phyloP scores from a whole-genome alignment of 2,113 vertebrate genomes.

The Leucoraja erinaceus region DNA sequence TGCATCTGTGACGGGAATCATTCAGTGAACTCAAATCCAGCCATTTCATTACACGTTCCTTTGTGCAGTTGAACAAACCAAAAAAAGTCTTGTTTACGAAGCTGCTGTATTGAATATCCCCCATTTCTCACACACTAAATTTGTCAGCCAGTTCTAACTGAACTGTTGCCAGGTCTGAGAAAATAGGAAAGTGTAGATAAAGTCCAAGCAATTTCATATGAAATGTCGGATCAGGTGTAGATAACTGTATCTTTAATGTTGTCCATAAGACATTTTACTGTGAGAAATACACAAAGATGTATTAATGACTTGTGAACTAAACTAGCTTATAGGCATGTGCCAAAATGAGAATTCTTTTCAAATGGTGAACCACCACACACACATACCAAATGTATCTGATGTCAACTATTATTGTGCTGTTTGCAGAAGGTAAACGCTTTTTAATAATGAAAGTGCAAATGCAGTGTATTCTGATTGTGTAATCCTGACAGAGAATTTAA shows the following conservation, averaged over 20 bases:
- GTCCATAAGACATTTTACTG: neutral
- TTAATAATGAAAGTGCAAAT: neutral
- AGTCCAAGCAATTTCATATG: neutral
- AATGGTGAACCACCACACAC: neutral
- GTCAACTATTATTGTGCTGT: neutral
- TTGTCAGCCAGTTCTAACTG: neutral
- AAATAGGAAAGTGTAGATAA: constrained; percentile 11
- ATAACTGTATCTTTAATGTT: neutral
- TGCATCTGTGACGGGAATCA: neutral
- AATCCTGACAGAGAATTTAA: neutral
- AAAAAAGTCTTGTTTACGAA: neutral
- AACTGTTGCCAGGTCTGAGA: constrained; percentile 13
- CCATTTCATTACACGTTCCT: neutral
- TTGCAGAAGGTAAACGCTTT: neutral
- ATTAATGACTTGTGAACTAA: neutral
- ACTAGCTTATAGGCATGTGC: neutral
- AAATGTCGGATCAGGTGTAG: neutral
- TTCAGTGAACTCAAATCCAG: neutral
- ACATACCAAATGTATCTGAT: neutral
- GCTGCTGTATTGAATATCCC: neutral
- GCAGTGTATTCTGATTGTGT: neutral
- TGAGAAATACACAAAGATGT: neutral
- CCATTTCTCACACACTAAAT: neutral
- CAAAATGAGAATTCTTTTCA: neutral
- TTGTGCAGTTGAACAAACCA: constrained; percentile 9